Conservation (phyloP, 2,888 invertebrate species). For the Pollenia labialis region DNA sequence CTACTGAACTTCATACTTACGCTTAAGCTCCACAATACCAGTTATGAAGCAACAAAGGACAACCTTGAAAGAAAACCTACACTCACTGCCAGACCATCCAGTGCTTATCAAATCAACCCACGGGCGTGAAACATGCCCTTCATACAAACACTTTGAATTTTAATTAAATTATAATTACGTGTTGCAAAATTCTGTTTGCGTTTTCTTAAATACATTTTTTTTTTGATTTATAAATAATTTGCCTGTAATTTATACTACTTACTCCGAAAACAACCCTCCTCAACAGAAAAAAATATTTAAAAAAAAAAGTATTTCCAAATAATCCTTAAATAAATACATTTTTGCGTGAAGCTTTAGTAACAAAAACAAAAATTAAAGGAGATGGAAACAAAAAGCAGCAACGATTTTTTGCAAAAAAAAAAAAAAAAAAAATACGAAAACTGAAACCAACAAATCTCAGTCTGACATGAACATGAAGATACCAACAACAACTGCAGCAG, state of each 20-base stretch:
- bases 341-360: slow-evolving; percentile 43
- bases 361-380: slow-evolving; percentile 15
- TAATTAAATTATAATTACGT: slow-evolving; percentile 66
- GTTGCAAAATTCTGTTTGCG: slow-evolving; percentile 49
- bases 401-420: slow-evolving; percentile 30
- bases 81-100: background rate
- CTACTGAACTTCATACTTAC: background rate
- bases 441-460: slow-evolving; percentile 60
- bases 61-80: slow-evolving; percentile 27
- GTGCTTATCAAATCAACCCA: background rate
- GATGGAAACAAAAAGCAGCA: slow-evolving; percentile 1
- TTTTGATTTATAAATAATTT: slow-evolving; percentile 64
- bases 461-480: slow-evolving; percentile 56
- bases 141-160: slow-evolving; percentile 53
- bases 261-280: slow-evolving; percentile 23
- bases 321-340: slow-evolving; percentile 71
- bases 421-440: slow-evolving; percentile 28
- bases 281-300: background rate
- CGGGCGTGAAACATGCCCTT: slow-evolving; percentile 54
- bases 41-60: background rate
- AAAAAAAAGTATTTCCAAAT: slow-evolving; percentile 54
- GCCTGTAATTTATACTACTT: slow-evolving; percentile 65
- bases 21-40: background rate
- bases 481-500: background rate
- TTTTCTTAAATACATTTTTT: slow-evolving; percentile 8